Percentiles rank a stretch among this genome's conserved stretches.
phyloP scores from a whole-genome alignment of 1,140 invertebrate genomes.

The Nasonia giraulti region DNA sequence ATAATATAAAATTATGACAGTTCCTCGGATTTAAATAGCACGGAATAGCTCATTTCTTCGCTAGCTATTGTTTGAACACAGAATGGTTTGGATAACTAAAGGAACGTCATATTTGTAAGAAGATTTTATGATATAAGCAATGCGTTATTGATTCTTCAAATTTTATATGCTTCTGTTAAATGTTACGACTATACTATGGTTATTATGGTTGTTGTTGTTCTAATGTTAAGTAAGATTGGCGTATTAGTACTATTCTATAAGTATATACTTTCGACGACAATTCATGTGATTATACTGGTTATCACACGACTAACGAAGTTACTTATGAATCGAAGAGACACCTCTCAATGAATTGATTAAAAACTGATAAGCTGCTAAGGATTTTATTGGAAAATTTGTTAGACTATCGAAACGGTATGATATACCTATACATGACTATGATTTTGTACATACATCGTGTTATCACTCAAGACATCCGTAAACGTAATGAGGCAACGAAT shows the following conservation, averaged over 20 bases:
- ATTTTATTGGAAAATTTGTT: conserved; percentile 25
- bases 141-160: conserved; percentile 66
- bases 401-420: background rate
- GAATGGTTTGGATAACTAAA: background rate
- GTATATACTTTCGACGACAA: conserved; percentile 25
- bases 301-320: background rate
- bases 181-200: conserved; percentile 59
- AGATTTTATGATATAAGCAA: conserved; percentile 52
- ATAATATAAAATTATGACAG: background rate
- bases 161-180: conserved; percentile 69
- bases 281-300: conserved; percentile 36
- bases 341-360: background rate
- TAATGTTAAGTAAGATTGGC: conserved; percentile 32
- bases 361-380: conserved; percentile 9
- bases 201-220: conserved; percentile 51
- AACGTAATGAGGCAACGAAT: conserved; percentile 20
- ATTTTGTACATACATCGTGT: conserved; percentile 35
- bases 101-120: background rate
- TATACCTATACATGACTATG: conserved; percentile 16
- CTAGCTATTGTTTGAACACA: background rate
- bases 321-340: conserved; percentile 20
- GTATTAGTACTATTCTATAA: conserved; percentile 34
- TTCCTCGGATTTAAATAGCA: background rate
- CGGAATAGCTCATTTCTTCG: background rate
- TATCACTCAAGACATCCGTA: conserved; percentile 23